A percentile compares a stretch with the other conserved stretches of the same genome.
Conservation (phyloP, 1,140 invertebrate genomes). For the Aethina tumida region DNA sequence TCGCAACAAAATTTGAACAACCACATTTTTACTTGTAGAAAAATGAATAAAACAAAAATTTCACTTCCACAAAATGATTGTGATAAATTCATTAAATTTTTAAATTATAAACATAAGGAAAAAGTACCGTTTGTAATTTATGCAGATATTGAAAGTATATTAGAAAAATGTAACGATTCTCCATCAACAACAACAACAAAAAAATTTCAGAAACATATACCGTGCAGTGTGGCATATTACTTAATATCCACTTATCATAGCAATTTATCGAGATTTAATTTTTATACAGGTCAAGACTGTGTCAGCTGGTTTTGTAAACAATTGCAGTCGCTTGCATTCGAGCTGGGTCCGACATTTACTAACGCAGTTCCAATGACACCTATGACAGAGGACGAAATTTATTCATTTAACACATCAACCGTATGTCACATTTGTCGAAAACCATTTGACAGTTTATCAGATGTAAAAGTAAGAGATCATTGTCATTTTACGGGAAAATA, state of each 20-base stretch:
- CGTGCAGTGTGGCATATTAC: conserved; percentile 18
- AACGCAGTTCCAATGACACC: conserved; percentile 15
- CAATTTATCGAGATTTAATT: conserved; percentile 25
- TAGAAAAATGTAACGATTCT: conserved; percentile 8
- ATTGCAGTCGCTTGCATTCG: conserved; percentile 12
- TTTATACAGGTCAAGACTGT: conserved; percentile 22
- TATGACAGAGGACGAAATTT: conserved; percentile 1
- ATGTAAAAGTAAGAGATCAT: conserved; percentile 18
- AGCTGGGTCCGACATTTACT: conserved; percentile 14
- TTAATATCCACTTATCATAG: conserved; percentile 11
- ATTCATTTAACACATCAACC: conserved; percentile 4
- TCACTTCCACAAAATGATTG: conserved; percentile 17
- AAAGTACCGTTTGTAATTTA: conserved; percentile 29
- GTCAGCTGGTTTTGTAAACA: conserved; percentile 18
- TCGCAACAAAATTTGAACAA: conserved; percentile 9
- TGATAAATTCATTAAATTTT: conserved; percentile 6
- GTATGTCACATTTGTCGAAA: conserved; percentile 28
- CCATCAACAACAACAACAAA: conserved; percentile 1
- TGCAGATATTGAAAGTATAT: conserved; percentile 30
- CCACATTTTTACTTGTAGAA: conserved; percentile 14
- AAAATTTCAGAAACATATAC: conserved; percentile 27
- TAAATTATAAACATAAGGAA: conserved; percentile 14
- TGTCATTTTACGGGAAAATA: conserved; percentile 27
- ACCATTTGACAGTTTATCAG: conserved; percentile 5
- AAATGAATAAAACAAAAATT: conserved; percentile 14